These are phyloP conservation scores for Pogonocichla stellata DNA, from an alignment of 2,113 vertebrate species.

Conservation along the genomic window DNA sequence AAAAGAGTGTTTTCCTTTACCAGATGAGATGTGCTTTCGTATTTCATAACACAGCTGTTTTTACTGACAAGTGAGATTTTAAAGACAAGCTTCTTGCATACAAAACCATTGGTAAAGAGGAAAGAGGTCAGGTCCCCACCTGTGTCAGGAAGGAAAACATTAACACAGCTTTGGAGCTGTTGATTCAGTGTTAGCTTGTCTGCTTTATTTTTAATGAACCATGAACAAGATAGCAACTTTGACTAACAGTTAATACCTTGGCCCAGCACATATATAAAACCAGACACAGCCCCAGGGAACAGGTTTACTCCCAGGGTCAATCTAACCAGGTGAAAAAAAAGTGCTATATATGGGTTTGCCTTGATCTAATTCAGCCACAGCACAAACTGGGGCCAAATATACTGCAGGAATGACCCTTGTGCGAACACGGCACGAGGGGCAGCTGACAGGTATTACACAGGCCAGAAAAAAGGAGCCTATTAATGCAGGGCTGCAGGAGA, in stretches of 20 bases:
- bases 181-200: background rate
- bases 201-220: background rate
- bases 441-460: background rate
- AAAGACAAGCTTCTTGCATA: background rate
- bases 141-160: background rate
- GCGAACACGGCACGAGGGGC: accelerated
- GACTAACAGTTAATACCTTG: background rate
- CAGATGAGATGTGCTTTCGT: background rate
- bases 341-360: background rate
- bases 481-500: background rate
- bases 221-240: background rate
- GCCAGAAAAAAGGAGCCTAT: background rate
- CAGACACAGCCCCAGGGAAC: background rate
- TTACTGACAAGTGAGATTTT: background rate
- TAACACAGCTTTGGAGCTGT: background rate
- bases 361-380: background rate
- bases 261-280: background rate
- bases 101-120: background rate
- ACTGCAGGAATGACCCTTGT: background rate
- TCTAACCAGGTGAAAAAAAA: background rate
- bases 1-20: background rate
- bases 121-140: background rate
- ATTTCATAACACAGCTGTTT: background rate
- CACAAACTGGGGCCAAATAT: background rate
- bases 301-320: background rate